Evolutionary conservation across 2,888 invertebrate genomes (phyloP), one percentile per base, ranked within the genome.

Genomic region (Drosophila peninsularis): DNA sequence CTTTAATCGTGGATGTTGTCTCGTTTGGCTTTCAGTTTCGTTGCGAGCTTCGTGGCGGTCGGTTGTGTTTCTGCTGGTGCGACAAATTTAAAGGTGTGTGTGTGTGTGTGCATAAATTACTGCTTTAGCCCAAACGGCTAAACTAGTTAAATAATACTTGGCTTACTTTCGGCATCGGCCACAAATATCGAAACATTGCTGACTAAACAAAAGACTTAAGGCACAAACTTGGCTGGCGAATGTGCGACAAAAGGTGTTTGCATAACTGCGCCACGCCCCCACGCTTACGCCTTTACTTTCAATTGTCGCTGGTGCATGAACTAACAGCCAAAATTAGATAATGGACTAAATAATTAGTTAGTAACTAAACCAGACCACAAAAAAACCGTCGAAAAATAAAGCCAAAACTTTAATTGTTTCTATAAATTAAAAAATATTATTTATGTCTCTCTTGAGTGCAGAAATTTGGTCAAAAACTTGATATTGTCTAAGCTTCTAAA

Each of bases 11-110:
- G 17, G 37, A 6, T 27, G 45, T 49, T 62, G 37, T 17, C 50
- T 14, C 49, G 17, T 9, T 62, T 24, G 79, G 86, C 80, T 87
- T 89, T 90, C 86, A 91, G 90, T 91, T 90, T 89, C 81, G 65
- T 82, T 89, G 72, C 49, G 74, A 85, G 75, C 75, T 67, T 78
- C 71, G 78, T 36, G 39, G 47, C 42, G 58, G 69, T 45, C 75
- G 76, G 86, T 82, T 84, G 85, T 82, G 70, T 52, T 55, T 56
- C 49, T 41, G 7, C 7, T 42, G 36, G 64, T 65, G 44, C 61
- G 44, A 47, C 13, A 34, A 17, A 17, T 60, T 44, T 27, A 37
- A 37, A 58, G 72, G 70, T 70, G 67, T 66, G 77, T 78, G 39
- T 41, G 49, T 54, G 24, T 53, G 30, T 41, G 45, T 49, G 49